Conservation (phyloP, 1,140 invertebrate genomes). For the Drosophila jambulina region DNA sequence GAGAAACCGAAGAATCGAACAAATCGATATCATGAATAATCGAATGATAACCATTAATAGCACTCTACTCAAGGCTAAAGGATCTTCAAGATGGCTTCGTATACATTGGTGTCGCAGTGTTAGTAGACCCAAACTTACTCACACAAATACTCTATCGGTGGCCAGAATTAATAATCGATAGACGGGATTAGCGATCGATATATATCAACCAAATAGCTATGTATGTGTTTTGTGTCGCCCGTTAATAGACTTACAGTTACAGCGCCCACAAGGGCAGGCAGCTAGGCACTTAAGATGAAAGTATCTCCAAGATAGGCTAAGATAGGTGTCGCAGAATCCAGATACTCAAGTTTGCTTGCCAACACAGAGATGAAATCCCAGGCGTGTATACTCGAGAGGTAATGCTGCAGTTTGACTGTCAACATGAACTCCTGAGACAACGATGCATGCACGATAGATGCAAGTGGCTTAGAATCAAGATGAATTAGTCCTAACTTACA, state of each 20-base stretch:
- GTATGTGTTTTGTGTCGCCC: not conserved
- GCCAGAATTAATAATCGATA: not conserved
- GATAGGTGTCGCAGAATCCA: not conserved
- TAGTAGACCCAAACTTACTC: no score
- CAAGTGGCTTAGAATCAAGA: conserved; percentile 5
- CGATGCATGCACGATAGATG: not conserved
- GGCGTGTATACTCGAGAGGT: not conserved
- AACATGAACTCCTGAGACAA: not conserved
- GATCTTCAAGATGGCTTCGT: conserved; percentile 17
- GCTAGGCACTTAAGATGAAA: not conserved
- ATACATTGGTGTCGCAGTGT: conserved; percentile 2
- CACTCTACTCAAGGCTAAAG: conserved; percentile 2
- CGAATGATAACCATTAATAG: not conserved
- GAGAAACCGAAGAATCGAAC: not conserved
- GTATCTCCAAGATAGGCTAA: not conserved
- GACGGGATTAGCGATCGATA: not conserved
- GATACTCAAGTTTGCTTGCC: conserved; percentile 1
- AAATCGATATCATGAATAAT: not conserved
- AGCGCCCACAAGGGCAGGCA: not conserved
- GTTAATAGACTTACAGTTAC: conserved; percentile 3
- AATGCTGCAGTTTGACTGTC: conserved; percentile 10
- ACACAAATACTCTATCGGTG: not conserved
- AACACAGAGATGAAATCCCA: conserved; percentile 9
- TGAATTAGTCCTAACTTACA: not conserved
- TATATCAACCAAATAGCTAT: conserved; percentile 4